Evolutionary conservation across 1,140 invertebrate species (phyloP).

Genomic region (Adelges cooleyi): DNA sequence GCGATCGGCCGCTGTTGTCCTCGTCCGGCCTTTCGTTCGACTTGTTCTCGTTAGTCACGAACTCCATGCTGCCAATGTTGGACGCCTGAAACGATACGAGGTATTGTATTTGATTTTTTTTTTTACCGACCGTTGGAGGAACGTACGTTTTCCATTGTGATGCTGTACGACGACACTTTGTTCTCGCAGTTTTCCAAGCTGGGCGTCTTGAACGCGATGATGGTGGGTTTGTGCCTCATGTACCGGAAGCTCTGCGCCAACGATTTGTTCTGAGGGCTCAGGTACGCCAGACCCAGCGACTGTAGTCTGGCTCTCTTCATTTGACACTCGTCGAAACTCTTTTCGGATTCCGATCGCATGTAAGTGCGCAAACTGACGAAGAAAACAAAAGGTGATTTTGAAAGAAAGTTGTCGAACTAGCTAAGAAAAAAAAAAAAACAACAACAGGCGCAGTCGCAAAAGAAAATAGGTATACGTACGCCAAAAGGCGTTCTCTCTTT

Average conservation of each 20-base stretch:
- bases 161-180: slow-evolving; percentile 31
- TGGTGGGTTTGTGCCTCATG: slow-evolving; percentile 74
- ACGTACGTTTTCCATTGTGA: slow-evolving; percentile 13
- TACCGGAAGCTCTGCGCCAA: slow-evolving; percentile 71
- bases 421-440: no score
- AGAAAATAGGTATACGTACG: no score
- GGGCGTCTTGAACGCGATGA: slow-evolving; percentile 61
- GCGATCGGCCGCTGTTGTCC: slow-evolving; percentile 26
- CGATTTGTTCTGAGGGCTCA: slow-evolving; percentile 61
- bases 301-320: slow-evolving; percentile 50
- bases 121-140: no score
- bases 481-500: slow-evolving; percentile 52
- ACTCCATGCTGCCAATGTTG: slow-evolving; percentile 13
- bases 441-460: no score
- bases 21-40: slow-evolving; percentile 18
- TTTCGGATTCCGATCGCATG: slow-evolving; percentile 64
- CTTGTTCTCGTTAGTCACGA: slow-evolving; percentile 28
- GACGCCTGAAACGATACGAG: slow-evolving; percentile 12
- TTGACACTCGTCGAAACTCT: slow-evolving; percentile 56
- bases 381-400: no score
- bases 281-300: slow-evolving; percentile 53
- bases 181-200: slow-evolving; percentile 54
- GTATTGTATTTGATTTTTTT: no score
- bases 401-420: no score
- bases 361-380: slow-evolving; percentile 53